These are phyloP conservation scores for Julus scandinavius DNA, from an alignment of 2,888 invertebrate species.

Conservation along the genomic window DNA sequence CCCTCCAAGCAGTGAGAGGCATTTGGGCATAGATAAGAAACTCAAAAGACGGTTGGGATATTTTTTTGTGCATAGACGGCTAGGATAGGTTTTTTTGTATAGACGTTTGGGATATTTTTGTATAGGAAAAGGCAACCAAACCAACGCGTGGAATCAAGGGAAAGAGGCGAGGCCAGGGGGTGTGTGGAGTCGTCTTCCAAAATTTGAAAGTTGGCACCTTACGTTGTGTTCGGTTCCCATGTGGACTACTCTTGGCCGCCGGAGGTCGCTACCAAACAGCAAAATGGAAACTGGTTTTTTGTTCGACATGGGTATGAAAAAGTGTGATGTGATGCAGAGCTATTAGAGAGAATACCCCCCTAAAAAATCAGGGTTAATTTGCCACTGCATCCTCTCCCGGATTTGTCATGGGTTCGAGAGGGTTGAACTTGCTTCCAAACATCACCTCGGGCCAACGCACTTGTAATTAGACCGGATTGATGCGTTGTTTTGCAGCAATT, in stretches of 20 bases:
- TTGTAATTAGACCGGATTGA: background rate
- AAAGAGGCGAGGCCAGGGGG: slow-evolving; percentile 12
- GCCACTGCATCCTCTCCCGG: background rate
- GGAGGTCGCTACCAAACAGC: slow-evolving; percentile 27
- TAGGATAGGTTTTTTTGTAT: too few species aligned
- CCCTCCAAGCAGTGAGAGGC: slow-evolving; percentile 1
- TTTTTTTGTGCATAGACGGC: background rate
- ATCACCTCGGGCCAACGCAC: slow-evolving; percentile 11
- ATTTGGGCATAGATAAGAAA: background rate
- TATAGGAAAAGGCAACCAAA: background rate
- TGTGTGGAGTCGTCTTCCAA: background rate
- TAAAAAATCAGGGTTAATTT: background rate
- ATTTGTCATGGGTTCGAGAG: background rate
- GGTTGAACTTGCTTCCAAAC: slow-evolving; percentile 19
- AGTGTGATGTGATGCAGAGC: slow-evolving; percentile 30
- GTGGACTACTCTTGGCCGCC: background rate
- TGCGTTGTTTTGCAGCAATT: background rate
- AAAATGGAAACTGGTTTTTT: background rate
- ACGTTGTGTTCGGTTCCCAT: background rate
- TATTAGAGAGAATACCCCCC: background rate
- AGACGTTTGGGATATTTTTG: too few species aligned
- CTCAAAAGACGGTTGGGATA: background rate
- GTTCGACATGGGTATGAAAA: background rate
- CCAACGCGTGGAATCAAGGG: background rate
- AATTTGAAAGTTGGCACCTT: background rate